phyloP scores from a whole-genome alignment of 2,113 vertebrate species.

The Ceyx cyanopectus region DNA sequence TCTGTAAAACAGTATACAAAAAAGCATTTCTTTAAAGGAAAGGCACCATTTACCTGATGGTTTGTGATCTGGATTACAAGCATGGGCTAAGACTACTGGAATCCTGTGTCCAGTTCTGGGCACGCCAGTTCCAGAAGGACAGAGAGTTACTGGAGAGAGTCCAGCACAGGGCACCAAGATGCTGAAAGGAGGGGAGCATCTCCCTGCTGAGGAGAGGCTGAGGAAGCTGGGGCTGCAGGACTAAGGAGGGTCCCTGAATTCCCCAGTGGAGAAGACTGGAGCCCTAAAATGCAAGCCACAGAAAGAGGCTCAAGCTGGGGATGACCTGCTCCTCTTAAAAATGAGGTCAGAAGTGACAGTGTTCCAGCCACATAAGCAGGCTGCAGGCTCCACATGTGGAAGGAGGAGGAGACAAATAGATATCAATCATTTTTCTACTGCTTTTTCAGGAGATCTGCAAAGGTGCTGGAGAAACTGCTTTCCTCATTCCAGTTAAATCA shows the following conservation, averaged over 20 bases:
- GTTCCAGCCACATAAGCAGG: neutral
- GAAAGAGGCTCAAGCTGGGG: neutral
- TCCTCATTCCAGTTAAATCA: constrained; percentile 11
- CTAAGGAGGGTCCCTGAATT: accelerated
- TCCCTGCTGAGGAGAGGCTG: too few species aligned
- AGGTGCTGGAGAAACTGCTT: neutral
- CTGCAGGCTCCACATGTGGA: neutral
- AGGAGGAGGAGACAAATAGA: neutral
- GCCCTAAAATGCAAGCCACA: neutral
- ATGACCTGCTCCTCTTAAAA: neutral
- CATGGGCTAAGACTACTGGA: neutral
- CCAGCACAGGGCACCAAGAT: too few species aligned
- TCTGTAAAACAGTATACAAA: neutral
- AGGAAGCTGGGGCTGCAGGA: neutral
- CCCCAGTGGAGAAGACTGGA: neutral
- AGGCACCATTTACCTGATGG: neutral
- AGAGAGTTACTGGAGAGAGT: too few species aligned
- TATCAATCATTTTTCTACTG: neutral
- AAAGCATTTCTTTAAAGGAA: neutral
- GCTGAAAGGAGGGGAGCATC: too few species aligned
- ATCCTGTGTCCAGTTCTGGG: too few species aligned
- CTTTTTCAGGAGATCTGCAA: neutral
- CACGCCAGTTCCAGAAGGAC: too few species aligned
- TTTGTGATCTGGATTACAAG: neutral
- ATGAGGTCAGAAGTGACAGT: neutral